Evolutionary conservation across 2,113 vertebrate genomes (phyloP).

Genomic region (Barnardius zonarius): DNA sequence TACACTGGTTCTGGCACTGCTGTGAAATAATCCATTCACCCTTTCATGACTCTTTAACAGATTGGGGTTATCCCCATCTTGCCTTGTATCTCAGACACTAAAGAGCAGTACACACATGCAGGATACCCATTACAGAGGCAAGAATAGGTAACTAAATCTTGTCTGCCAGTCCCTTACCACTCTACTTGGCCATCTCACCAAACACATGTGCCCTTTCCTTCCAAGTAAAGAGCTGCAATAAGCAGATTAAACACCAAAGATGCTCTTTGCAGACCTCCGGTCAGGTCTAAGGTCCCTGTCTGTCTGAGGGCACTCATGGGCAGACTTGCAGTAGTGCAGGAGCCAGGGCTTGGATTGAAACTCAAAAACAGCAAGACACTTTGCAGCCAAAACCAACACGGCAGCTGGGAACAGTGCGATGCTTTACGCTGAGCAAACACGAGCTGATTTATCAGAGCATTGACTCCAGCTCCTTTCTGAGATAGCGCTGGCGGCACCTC

Average conservation of each 20-base stretch:
- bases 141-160: fast-evolving
- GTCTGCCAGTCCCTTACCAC: neutral
- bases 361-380: neutral
- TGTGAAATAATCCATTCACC: neutral
- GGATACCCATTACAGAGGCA: neutral
- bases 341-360: neutral
- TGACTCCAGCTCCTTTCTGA: neutral
- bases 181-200: neutral
- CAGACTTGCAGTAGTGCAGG: neutral
- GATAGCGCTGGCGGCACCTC: neutral
- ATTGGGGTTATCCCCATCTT: neutral
- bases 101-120: neutral
- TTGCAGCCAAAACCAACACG: constrained; percentile 45
- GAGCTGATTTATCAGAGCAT: neutral
- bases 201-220: fast-evolving
- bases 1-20: neutral
- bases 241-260: neutral
- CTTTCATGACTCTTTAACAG: neutral
- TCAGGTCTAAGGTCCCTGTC: neutral
- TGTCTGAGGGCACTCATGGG: neutral
- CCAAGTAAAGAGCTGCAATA: neutral
- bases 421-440: constrained; percentile 28
- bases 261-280: neutral
- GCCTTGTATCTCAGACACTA: neutral
- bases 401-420: neutral